These are phyloP conservation scores for Leucophenga varia DNA, from an alignment of 1,140 invertebrate species.

Conservation along the genomic window DNA sequence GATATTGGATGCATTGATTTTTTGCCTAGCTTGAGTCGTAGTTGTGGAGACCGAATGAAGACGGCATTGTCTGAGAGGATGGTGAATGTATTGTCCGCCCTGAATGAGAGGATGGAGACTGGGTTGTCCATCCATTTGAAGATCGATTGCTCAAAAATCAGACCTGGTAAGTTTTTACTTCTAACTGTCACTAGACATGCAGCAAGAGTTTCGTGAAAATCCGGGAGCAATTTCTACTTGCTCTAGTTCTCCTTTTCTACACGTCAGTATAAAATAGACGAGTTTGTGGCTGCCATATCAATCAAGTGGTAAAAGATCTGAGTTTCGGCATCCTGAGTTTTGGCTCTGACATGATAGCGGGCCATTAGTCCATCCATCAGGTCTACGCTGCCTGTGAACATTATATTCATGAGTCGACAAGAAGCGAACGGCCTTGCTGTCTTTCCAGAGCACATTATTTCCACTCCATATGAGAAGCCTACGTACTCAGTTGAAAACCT, in stretches of 20 bases:
- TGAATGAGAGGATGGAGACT: no score
- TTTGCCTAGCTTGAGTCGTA: not conserved
- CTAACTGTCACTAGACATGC: not conserved
- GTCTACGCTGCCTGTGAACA: constrained; percentile 56
- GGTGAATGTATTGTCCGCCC: not conserved
- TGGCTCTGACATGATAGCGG: constrained; percentile 54
- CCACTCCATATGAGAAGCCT: not conserved
- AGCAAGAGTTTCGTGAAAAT: not conserved
- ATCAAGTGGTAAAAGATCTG: constrained; percentile 56
- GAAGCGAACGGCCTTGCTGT: not conserved
- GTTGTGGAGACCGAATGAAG: no score
- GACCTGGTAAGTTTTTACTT: not conserved
- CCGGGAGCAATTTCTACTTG: not conserved
- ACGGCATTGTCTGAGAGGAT: no score
- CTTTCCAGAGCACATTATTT: constrained; percentile 1
- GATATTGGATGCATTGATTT: not conserved
- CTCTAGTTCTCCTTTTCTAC: not conserved
- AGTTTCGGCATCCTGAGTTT: constrained; percentile 54
- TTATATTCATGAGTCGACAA: constrained; percentile 48
- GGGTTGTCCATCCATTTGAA: not conserved
- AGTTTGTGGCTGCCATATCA: constrained; percentile 29
- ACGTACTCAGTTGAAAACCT: constrained; percentile 2
- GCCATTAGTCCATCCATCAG: constrained; percentile 47
- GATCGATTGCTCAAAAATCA: not conserved
- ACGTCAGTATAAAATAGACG: constrained; percentile 1